Conservation (phyloP, 2,888 invertebrate genomes). For the Caenorhabditis wallacei region DNA sequence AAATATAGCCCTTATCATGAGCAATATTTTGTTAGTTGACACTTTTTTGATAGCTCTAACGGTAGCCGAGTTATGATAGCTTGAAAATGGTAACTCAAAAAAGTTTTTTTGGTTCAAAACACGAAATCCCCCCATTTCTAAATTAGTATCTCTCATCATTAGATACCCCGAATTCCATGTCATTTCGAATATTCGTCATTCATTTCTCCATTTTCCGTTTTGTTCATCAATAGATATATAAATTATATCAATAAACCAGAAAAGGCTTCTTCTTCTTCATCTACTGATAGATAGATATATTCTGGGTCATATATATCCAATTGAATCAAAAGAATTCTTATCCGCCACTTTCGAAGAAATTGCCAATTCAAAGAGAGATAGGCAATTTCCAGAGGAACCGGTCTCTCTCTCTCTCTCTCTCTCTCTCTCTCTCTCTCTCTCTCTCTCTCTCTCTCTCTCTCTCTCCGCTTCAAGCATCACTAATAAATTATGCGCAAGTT, state of each 20-base stretch:
- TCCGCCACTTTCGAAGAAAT: slow-evolving; percentile 27
- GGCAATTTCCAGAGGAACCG: slow-evolving; percentile 32
- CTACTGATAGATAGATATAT: slow-evolving; percentile 10
- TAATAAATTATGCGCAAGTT: slow-evolving; percentile 56
- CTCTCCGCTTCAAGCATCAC: slow-evolving; percentile 2
- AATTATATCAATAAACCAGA: slow-evolving; percentile 49
- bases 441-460: slow-evolving; percentile 7
- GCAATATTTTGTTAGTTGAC: too few species aligned
- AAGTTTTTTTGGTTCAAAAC: background rate
- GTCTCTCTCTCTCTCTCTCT: slow-evolving; percentile 4
- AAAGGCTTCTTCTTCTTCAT: slow-evolving; percentile 7
- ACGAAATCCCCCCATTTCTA: background rate
- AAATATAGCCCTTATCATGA: too few species aligned
- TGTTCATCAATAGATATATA: background rate
- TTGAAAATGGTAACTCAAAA: too few species aligned
- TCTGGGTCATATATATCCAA: slow-evolving; percentile 29
- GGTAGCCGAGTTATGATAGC: too few species aligned
- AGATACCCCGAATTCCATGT: slow-evolving; percentile 23
- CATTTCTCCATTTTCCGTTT: background rate
- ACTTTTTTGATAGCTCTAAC: too few species aligned
- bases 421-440: too few species aligned
- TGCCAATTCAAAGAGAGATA: slow-evolving; percentile 42
- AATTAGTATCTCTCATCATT: background rate
- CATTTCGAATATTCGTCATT: slow-evolving; percentile 47
- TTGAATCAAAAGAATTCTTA: slow-evolving; percentile 30